Evolutionary conservation across 2,113 vertebrate species (phyloP).

Genomic region (Sisor rabdophorus): DNA sequence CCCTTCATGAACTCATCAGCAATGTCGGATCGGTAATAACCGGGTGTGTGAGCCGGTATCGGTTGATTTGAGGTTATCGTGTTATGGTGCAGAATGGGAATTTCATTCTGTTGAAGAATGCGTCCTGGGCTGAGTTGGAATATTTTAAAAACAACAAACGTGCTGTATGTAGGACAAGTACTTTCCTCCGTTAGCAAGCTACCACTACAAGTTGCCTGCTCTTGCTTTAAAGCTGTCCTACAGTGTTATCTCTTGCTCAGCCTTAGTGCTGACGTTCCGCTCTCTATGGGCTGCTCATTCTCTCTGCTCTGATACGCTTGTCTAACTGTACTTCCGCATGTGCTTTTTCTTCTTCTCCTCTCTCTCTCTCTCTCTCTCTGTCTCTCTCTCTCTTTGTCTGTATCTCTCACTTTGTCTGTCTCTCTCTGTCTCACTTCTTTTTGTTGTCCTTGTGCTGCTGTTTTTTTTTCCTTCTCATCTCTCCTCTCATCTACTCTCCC

Average conservation of each 20-base stretch:
- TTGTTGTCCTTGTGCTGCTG: background rate
- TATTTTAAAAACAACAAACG: background rate
- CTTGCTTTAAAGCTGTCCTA: constrained; percentile 12
- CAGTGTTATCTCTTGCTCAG: constrained; percentile 31
- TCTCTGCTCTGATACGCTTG: constrained; percentile 38
- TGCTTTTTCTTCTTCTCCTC: constrained; percentile 13
- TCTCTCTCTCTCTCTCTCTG: constrained; percentile 20
- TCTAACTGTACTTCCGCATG: constrained; percentile 43
- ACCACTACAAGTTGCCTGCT: constrained; percentile 9
- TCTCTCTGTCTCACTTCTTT: constrained; percentile 33
- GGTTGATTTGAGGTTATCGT: background rate
- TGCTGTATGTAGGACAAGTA: background rate
- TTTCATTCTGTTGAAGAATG: background rate
- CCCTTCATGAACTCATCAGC: constrained; percentile 6
- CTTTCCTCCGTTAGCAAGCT: constrained; percentile 12
- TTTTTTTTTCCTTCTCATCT: constrained; percentile 56
- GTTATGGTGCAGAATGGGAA: background rate
- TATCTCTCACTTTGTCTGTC: constrained; percentile 15
- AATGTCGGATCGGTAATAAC: background rate
- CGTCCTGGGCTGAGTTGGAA: background rate
- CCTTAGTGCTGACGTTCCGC: constrained; percentile 14
- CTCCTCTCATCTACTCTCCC: background rate
- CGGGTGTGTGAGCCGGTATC: background rate
- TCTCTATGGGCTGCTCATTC: constrained; percentile 36
- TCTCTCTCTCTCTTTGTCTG: constrained; percentile 37